Conservation (phyloP, 2,797 vertebrate genomes). For the Gadopsis marmoratus region DNA sequence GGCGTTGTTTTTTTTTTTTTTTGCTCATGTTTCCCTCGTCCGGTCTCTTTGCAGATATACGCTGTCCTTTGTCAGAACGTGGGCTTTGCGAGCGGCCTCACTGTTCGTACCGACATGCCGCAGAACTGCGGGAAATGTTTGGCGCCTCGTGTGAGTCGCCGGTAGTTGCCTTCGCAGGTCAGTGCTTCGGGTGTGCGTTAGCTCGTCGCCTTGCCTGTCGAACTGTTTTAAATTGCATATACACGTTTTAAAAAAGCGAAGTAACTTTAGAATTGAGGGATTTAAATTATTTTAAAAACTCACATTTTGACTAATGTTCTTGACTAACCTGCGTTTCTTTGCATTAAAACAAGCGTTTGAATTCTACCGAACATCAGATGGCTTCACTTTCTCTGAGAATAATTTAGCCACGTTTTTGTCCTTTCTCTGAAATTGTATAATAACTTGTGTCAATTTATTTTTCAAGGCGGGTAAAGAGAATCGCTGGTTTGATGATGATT, state of each 20-base stretch:
- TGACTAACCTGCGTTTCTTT: not conserved
- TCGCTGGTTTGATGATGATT: not conserved
- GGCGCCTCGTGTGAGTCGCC: slow-evolving; percentile 23
- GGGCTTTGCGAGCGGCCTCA: slow-evolving; percentile 81
- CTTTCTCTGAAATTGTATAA: not conserved
- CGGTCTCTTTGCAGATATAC: slow-evolving; percentile 73
- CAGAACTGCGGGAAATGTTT: slow-evolving; percentile 25
- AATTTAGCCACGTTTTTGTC: not conserved
- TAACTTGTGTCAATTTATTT: no score
- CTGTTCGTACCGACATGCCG: slow-evolving; percentile 83
- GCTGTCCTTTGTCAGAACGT: slow-evolving; percentile 70
- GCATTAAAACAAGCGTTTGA: not conserved
- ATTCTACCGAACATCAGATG: not conserved
- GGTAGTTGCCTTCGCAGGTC: slow-evolving; percentile 48
- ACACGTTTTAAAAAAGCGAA: not conserved
- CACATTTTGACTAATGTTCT: not conserved
- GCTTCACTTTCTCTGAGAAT: accelerated
- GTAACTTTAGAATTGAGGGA: not conserved
- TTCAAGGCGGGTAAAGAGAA: not conserved
- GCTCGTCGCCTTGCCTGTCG: not conserved
- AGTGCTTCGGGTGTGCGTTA: slow-evolving; percentile 7
- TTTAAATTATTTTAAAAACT: not conserved
- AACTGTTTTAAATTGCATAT: not conserved
- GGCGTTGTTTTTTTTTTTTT: no score
- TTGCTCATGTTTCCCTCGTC: slow-evolving; percentile 83